phyloP scores from a whole-genome alignment of 2,113 vertebrate species.

The Merops nubicus region DNA sequence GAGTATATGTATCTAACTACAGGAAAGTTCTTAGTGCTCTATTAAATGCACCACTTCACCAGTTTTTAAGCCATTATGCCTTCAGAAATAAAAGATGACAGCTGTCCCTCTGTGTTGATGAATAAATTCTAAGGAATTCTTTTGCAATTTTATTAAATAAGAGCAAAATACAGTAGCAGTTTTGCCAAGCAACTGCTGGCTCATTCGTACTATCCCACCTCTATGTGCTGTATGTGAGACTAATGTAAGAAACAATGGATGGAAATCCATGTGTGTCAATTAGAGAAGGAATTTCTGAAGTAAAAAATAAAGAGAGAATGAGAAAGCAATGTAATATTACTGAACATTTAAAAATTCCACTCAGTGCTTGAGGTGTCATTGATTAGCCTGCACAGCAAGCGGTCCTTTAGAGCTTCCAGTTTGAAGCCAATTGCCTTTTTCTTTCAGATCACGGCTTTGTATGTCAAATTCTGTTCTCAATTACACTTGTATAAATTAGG shows the following conservation, averaged over 20 bases:
- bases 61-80: background rate
- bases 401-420: background rate
- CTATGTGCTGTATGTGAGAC: background rate
- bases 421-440: slow-evolving; percentile 28
- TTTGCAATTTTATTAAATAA: background rate
- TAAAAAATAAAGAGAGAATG: background rate
- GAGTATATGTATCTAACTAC: background rate
- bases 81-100: background rate
- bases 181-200: background rate
- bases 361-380: background rate
- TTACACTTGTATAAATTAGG: background rate
- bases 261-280: background rate
- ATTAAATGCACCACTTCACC: background rate
- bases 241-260: background rate
- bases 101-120: background rate
- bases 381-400: slow-evolving; percentile 19
- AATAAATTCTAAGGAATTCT: background rate
- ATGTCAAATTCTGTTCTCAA: slow-evolving; percentile 26
- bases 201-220: background rate
- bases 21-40: background rate
- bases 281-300: background rate
- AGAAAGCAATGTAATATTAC: background rate
- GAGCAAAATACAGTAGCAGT: background rate
- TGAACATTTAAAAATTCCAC: slow-evolving; percentile 8
- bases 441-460: background rate